A percentile compares a stretch with the other conserved stretches of the same genome.
Evolutionary conservation across 2,113 vertebrate species (phyloP).

Genomic region (Crotalus horridus): DNA sequence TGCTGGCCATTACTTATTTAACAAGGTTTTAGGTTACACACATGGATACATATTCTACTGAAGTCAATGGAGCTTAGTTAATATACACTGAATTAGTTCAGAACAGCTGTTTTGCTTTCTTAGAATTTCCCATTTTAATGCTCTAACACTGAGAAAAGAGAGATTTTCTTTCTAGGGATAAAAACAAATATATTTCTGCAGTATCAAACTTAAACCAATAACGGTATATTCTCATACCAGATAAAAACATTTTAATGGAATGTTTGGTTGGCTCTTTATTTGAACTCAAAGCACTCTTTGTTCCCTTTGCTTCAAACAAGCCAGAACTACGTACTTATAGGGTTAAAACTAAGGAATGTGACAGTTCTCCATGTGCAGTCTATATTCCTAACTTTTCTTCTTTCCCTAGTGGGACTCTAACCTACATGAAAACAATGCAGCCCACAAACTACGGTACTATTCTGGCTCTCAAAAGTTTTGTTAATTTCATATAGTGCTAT

Average conservation of each 20-base stretch:
- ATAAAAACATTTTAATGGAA: background rate
- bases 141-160: background rate
- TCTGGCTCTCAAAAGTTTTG: conserved; percentile 12
- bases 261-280: conserved; percentile 9
- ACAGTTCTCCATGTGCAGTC: conserved; percentile 69
- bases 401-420: conserved; percentile 57
- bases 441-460: conserved; percentile 32
- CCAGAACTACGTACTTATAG: conserved; percentile 35
- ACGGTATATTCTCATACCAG: background rate
- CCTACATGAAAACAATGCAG: conserved; percentile 52
- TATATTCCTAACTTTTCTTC: conserved; percentile 58
- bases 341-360: conserved; percentile 70
- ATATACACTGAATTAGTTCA: background rate
- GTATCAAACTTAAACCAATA: background rate
- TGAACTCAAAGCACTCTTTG: conserved; percentile 41
- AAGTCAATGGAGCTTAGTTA: background rate
- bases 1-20: conserved; percentile 8
- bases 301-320: conserved; percentile 32
- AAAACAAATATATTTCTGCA: background rate
- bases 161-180: conserved; percentile 12
- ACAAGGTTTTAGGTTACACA: background rate
- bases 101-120: background rate
- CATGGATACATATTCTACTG: background rate
- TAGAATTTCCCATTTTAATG: background rate
- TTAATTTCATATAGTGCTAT: conserved; percentile 24